These are phyloP conservation scores for Glaucomys volans DNA, from an alignment of 2,113 vertebrate genomes.

Conservation along the genomic window DNA sequence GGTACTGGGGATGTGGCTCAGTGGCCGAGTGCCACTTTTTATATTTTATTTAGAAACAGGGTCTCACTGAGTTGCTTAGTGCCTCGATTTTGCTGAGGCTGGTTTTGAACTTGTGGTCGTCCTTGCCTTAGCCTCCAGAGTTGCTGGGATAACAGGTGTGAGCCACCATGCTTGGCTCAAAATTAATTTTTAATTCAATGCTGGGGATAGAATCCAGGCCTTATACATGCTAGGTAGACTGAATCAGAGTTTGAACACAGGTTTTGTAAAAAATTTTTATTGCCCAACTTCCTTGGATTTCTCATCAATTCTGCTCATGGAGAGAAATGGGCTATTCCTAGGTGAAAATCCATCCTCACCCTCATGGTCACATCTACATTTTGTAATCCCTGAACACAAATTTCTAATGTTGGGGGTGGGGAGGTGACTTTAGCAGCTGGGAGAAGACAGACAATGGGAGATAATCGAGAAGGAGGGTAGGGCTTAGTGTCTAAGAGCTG, in stretches of 20 bases:
- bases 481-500: neutral
- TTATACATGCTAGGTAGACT: neutral
- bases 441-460: conserved; percentile 19
- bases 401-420: neutral
- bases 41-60: too few species aligned
- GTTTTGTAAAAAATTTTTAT: neutral
- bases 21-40: too few species aligned
- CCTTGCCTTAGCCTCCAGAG: too few species aligned
- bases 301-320: neutral
- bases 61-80: too few species aligned
- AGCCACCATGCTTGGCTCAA: too few species aligned
- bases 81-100: too few species aligned
- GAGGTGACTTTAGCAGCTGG: neutral
- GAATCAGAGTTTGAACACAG: neutral
- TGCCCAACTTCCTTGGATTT: neutral
- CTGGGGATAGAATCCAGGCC: neutral
- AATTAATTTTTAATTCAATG: neutral
- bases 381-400: conserved; percentile 14
- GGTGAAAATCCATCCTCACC: neutral
- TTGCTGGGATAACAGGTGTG: too few species aligned
- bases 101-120: too few species aligned
- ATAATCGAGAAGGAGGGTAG: neutral
- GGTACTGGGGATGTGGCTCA: too few species aligned
- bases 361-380: neutral
- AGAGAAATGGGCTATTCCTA: neutral